These are phyloP conservation scores for Pterocles orientalis DNA, from an alignment of 2,113 vertebrate genomes.

Conservation along the genomic window DNA sequence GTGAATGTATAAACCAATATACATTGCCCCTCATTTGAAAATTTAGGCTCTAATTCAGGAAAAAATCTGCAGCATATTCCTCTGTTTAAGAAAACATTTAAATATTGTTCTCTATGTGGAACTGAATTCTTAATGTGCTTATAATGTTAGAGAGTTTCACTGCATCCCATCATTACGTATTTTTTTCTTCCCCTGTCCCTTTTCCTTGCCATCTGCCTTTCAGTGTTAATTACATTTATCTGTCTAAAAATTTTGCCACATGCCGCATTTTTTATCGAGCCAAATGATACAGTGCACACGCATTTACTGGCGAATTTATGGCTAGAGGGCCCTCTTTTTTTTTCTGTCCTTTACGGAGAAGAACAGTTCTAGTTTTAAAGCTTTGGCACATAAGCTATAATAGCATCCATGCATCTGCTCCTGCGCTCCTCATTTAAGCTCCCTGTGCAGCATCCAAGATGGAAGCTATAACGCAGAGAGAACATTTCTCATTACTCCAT, in stretches of 20 bases:
- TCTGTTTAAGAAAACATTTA: background rate
- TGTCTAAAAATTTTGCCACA: conserved; percentile 63
- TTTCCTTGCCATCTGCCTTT: conserved; percentile 59
- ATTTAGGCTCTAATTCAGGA: background rate
- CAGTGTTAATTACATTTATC: conserved; percentile 65
- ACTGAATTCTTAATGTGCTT: conserved; percentile 16
- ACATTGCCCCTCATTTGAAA: conserved; percentile 3
- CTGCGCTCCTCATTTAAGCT: background rate
- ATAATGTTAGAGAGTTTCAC: background rate
- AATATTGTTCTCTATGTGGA: background rate
- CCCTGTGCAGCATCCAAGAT: background rate
- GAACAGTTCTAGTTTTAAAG: conserved; percentile 33
- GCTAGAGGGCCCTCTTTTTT: background rate
- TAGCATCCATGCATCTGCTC: conserved; percentile 50
- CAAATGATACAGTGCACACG: conserved; percentile 32
- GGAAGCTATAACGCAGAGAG: background rate
- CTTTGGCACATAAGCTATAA: conserved; percentile 39
- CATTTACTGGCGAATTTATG: conserved; percentile 19
- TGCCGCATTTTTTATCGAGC: conserved; percentile 43
- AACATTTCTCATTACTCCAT: background rate
- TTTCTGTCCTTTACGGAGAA: conserved; percentile 23
- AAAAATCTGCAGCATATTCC: background rate
- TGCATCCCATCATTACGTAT: background rate
- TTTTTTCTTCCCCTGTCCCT: background rate
- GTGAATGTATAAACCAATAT: conserved; percentile 26